Evolutionary conservation across 2,888 invertebrate genomes (phyloP), one percentile per base, ranked within the genome.

Genomic region (Drosophila stalkeri): DNA sequence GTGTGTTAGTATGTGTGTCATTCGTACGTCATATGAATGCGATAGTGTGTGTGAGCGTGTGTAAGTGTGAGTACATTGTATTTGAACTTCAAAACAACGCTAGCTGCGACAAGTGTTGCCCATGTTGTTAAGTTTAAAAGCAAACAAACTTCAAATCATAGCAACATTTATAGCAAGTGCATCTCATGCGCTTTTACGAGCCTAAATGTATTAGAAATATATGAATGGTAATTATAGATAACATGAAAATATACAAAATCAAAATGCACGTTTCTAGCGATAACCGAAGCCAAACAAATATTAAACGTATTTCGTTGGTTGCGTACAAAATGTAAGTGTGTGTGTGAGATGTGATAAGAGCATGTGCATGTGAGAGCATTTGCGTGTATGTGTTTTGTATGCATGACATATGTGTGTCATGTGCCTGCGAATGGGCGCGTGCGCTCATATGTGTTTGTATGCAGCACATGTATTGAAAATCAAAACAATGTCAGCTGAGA

Each of bases 281-380:
- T 51, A 51, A 33, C 8, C 18, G 14, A 51, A 33, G n/a, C 51
- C n/a, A 51, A 33, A 51, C 51, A 33, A 51, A 51, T 35, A 35
- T 14, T 12, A 49, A 31, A 33, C 8, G n/a, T 31, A n/a, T 49
- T 49, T 51, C 3, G 2, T 31, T 31, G n/a, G 1, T n/a, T 49
- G 31, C 37, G 2, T 6, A 16, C 37, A 37, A 37, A 6, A 37
- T 37, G 16, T 37, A 16, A 14, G 14, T 16, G 37, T 51, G 23
- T 62, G 49, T 51, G 31, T 46, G 49, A 41, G 73, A 63, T 63
- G 56, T 64, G 63, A 56, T 68, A 39, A 62, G 57, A 62, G 57
- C 41, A 37, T 41, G 18, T 61, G 55, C 54, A n/a, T 49, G 14
- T 51, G 54, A 11, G 27, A 14, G 31, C 31, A 33, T 52, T 18